phyloP scores from a whole-genome alignment of 64 coral and sea anemone species.

The Astreopora myriophthalma region DNA sequence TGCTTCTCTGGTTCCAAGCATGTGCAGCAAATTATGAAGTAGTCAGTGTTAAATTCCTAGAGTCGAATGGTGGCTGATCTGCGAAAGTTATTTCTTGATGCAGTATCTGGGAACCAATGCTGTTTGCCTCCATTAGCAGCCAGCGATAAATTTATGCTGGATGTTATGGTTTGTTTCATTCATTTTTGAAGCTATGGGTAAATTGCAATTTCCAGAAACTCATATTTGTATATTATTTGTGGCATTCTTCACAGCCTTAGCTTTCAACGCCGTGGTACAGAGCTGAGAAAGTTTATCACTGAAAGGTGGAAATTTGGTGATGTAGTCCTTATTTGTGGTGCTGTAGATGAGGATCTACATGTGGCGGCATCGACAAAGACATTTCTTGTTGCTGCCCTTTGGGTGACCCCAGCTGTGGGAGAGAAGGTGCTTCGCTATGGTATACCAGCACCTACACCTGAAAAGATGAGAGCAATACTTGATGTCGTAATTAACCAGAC shows the following conservation, averaged over 20 bases:
- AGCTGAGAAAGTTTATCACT: background rate
- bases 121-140: too few relatives aligned
- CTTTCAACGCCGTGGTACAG: background rate
- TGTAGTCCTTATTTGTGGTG: slow-evolving; percentile 53
- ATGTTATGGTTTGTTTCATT: too few relatives aligned
- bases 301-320: background rate
- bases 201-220: background rate
- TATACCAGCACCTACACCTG: slow-evolving; percentile 48
- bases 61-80: too few relatives aligned
- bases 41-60: too few relatives aligned
- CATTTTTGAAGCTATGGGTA: background rate
- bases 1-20: too few relatives aligned
- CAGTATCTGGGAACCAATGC: too few relatives aligned
- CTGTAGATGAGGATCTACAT: slow-evolving; percentile 35
- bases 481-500: slow-evolving; percentile 47
- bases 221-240: background rate
- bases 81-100: too few relatives aligned
- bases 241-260: background rate
- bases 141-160: too few relatives aligned
- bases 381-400: slow-evolving; percentile 55
- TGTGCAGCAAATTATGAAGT: too few relatives aligned
- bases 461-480: slow-evolving; percentile 24
- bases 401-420: background rate
- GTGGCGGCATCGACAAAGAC: slow-evolving; percentile 57
- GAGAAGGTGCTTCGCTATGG: slow-evolving; percentile 39